These are phyloP conservation scores for Arnoldichthys spilopterus DNA, from an alignment of 2,797 vertebrate species.

Conservation along the genomic window DNA sequence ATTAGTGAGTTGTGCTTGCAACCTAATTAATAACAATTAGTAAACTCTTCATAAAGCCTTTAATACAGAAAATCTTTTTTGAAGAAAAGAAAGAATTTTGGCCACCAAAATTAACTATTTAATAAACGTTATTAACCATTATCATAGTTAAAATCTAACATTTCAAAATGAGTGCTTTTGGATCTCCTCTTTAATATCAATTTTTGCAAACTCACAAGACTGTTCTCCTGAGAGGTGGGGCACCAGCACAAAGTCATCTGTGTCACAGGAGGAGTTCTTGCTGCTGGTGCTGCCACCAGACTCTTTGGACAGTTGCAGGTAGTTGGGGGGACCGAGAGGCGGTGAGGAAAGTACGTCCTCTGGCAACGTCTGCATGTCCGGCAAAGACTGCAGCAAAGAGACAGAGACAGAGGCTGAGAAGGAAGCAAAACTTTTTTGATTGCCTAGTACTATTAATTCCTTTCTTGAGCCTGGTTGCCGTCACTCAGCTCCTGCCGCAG, in stretches of 20 bases:
- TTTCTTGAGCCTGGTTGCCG: background rate
- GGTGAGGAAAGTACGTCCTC: slow-evolving; percentile 92
- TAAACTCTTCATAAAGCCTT: too few species aligned
- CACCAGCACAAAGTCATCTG: slow-evolving; percentile 96
- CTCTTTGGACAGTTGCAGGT: slow-evolving; percentile 95
- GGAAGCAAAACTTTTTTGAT: slow-evolving; percentile 28
- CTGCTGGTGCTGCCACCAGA: slow-evolving; percentile 96
- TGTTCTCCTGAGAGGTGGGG: slow-evolving; percentile 93
- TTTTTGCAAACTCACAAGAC: slow-evolving; percentile 90
- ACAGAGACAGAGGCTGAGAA: background rate
- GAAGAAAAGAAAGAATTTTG: too few species aligned
- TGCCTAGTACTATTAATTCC: slow-evolving; percentile 22
- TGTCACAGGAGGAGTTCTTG: slow-evolving; percentile 96
- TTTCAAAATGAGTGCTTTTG: too few species aligned
- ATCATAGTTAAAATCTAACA: too few species aligned
- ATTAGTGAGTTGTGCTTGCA: too few species aligned
- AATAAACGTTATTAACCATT: too few species aligned
- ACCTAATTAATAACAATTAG: too few species aligned
- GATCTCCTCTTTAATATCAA: too few species aligned
- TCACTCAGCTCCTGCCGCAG: background rate
- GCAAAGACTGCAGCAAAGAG: slow-evolving; percentile 82
- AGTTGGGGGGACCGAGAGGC: slow-evolving; percentile 91
- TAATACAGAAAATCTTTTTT: too few species aligned
- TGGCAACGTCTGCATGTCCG: slow-evolving; percentile 94
- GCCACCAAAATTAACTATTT: too few species aligned